Evolutionary conservation across 2,113 vertebrate genomes (phyloP).

Genomic region (Mystacornis crossleyi): DNA sequence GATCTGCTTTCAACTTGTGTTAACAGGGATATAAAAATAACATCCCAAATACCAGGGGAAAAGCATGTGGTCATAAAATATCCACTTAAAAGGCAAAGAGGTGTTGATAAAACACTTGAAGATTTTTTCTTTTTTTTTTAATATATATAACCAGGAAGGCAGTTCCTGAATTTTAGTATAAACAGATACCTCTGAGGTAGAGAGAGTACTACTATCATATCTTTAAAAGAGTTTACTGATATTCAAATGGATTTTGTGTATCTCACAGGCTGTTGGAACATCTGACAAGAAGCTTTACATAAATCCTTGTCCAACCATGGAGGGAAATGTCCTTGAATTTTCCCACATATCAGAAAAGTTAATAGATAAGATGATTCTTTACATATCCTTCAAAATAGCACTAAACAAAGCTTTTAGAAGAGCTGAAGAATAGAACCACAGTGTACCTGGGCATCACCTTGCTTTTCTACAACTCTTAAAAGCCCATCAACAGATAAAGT

Average conservation of each 20-base stretch:
- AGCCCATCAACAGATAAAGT: neutral
- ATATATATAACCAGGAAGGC: neutral
- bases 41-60: constrained; percentile 28
- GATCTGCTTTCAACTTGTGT: constrained; percentile 67
- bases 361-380: neutral
- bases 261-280: neutral
- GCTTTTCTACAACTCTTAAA: neutral
- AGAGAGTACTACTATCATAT: neutral
- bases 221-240: neutral
- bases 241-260: neutral
- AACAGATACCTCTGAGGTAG: neutral
- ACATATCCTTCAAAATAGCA: neutral
- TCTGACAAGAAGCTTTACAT: neutral
- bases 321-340: neutral
- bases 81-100: constrained; percentile 67
- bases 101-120: constrained; percentile 48
- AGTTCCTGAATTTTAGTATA: constrained; percentile 2
- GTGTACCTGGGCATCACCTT: neutral
- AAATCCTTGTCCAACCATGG: neutral
- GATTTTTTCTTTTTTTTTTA: neutral
- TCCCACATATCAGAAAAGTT: neutral
- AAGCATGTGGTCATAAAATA: constrained; percentile 54
- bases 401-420: neutral
- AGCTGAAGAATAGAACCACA: neutral
- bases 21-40: constrained; percentile 71